Conservation (phyloP, 2,888 invertebrate genomes). For the Creontiades dilutus region DNA sequence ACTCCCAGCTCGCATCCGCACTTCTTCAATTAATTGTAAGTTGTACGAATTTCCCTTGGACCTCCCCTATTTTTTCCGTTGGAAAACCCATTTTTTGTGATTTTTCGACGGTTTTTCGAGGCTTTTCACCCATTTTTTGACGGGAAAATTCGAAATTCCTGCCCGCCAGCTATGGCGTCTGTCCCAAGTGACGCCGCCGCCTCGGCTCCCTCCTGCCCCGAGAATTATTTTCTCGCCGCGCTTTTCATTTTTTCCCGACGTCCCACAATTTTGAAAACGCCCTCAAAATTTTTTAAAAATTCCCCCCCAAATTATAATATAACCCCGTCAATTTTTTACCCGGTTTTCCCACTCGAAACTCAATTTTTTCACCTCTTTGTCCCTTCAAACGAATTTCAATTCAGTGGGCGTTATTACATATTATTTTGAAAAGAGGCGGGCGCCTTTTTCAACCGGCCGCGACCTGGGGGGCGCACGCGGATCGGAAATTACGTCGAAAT, state of each 20-base stretch:
- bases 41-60: conserved; percentile 59
- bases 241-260: conserved; percentile 28
- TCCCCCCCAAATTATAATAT: neutral
- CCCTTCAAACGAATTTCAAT: conserved; percentile 9
- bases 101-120: conserved; percentile 64
- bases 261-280: neutral
- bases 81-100: conserved; percentile 55
- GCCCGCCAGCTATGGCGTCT: conserved; percentile 72
- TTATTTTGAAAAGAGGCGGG: conserved; percentile 73
- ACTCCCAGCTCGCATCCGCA: neutral
- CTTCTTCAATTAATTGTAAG: conserved; percentile 70
- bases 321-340: conserved; percentile 35
- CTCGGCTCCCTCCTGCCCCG: neutral
- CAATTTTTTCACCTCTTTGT: neutral
- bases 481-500: conserved; percentile 42
- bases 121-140: neutral
- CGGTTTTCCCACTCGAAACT: neutral
- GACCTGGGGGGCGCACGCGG: conserved; percentile 63
- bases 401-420: conserved; percentile 62
- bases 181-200: conserved; percentile 70
- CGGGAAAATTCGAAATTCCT: conserved; percentile 47
- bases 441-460: neutral
- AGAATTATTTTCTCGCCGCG: neutral
- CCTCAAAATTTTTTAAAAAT: conserved; percentile 40
- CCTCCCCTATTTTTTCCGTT: conserved; percentile 61